Base-by-base conservation (phyloP, 2,797 vertebrate genomes). In the Neosilurus hyrtlii region DNA sequence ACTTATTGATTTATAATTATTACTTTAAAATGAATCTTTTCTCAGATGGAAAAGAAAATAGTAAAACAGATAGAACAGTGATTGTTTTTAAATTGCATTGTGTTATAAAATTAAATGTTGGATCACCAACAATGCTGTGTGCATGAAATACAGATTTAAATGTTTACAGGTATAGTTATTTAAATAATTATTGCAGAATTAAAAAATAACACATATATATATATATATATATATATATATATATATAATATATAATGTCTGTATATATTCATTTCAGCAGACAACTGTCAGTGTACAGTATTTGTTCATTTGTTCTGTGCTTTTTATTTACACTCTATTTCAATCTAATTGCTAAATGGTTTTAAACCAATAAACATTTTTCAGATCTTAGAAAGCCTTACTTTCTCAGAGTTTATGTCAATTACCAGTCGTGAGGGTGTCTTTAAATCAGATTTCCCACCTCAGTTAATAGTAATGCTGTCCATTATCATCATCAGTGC, bases 381-480 rank as follows among this genome's bases (percentile, higher is more conserved):
- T 20, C 14, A 51, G 59, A 26, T 35, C 14, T 77, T 22, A 49
- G 35, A 59, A 9, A 75, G 73, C 59, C 73, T 37, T 20, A 76
- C 56, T 61, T 76, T 1, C 22, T 63, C 35, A 62, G 37, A 24
- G 11, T 22, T 9, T 5, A 26, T 43, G 52, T 22, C 30, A 57
- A 67, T 80, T 59, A 70, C 14, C 51, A 8, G 7, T 37, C 30
- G 63, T 70, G 24, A 43, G 3, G 16, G 54, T 11, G 30, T 3
- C 54, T 37, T 80, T 80, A 52, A 80, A 56, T 51, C 78, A 37
- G 63, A 80, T 67, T 80, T 68, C 26, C 51, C 24, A 67, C 51
- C 63, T 80, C 80, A 86, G 82, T 83, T 77, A 84, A 72, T 81
- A 11, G 52, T 83, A 83, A 81, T 84, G 80, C 66, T 15, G 62